These are phyloP conservation scores for Zaprionus obscuricornis DNA, from an alignment of 2,888 invertebrate species.

Conservation along the genomic window DNA sequence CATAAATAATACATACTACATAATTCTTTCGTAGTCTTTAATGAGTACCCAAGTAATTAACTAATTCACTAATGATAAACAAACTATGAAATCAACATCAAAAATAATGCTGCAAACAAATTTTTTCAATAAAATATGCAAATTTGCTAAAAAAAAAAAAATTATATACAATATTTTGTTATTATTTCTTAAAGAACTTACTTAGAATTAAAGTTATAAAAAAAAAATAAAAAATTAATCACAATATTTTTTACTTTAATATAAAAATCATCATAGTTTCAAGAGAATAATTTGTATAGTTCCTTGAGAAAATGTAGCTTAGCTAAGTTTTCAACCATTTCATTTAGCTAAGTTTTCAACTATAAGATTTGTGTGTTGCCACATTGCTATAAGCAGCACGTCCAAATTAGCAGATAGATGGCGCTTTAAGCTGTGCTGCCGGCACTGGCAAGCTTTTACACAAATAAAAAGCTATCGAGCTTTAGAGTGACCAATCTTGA, in stretches of 20 bases:
- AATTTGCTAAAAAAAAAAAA: constrained; percentile 29
- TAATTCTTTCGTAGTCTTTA: constrained; percentile 58
- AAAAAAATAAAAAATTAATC: too few relatives aligned
- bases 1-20: too few relatives aligned
- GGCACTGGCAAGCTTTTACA: too few relatives aligned
- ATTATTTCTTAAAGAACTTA: too few relatives aligned
- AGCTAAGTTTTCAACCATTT: constrained; percentile 20
- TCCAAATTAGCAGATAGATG: background rate
- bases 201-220: too few relatives aligned
- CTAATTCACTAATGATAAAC: constrained; percentile 43
- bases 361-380: background rate
- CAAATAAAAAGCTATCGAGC: too few relatives aligned
- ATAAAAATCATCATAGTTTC: too few relatives aligned
- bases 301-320: background rate
- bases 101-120: constrained; percentile 38
- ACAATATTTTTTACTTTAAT: too few relatives aligned
- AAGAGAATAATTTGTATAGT: too few relatives aligned
- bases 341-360: constrained; percentile 17
- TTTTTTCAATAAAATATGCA: constrained; percentile 51
- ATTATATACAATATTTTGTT: background rate
- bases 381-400: background rate
- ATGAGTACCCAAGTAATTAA: constrained; percentile 55
- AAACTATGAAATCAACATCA: constrained; percentile 13
- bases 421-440: too few relatives aligned
- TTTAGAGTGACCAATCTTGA: too few relatives aligned